These are phyloP conservation scores for Chondrosia reniformis DNA, from an alignment of 37 sponge, comb jelly and placozoan genomes.

Conservation along the genomic window DNA sequence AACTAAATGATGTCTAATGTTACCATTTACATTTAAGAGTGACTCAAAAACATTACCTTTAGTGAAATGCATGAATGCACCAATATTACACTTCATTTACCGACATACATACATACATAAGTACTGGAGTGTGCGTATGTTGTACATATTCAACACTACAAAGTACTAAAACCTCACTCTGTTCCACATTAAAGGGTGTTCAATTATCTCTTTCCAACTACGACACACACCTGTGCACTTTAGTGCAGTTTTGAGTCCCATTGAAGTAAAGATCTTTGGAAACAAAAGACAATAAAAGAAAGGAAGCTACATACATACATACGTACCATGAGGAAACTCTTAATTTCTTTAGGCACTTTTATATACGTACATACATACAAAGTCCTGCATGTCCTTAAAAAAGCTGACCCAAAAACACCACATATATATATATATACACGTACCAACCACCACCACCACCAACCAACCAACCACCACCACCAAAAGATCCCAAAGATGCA, in stretches of 20 bases:
- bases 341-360: too few relatives aligned
- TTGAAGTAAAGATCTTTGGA: constrained; percentile 50
- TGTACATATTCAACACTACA: not conserved
- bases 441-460: too few relatives aligned
- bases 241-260: constrained; percentile 36
- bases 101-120: not conserved
- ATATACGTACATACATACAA: not conserved
- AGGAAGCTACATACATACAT: too few relatives aligned
- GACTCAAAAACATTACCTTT: not conserved
- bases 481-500: too few relatives aligned
- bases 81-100: too few relatives aligned
- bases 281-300: not conserved
- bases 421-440: not conserved
- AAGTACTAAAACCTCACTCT: constrained; percentile 29
- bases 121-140: not conserved
- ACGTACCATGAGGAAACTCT: not conserved
- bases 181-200: constrained; percentile 81
- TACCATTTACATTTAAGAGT: not conserved
- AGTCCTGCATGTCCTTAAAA: not conserved
- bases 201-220: constrained; percentile 90
- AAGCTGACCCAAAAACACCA: not conserved
- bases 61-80: too few relatives aligned
- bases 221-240: constrained; percentile 83
- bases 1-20: not conserved
- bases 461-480: too few relatives aligned